Evolutionary conservation across 2,113 vertebrate species (phyloP).

Genomic region (Fregetta grallaria): DNA sequence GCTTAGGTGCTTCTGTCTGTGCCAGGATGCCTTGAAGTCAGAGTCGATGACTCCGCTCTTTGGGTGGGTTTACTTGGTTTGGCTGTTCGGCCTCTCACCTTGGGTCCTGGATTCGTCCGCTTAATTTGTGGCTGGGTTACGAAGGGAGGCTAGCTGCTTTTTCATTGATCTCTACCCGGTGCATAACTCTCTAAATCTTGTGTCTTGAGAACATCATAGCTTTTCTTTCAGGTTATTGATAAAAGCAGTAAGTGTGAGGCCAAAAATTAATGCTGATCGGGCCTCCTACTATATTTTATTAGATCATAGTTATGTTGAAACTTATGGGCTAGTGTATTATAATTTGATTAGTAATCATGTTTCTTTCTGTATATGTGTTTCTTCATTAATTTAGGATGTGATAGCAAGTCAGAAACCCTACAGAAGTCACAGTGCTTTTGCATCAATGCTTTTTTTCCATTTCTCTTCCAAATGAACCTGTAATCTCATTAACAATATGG

Average conservation of each 20-base stretch:
- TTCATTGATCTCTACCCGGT: neutral
- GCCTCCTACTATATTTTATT: neutral
- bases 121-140: neutral
- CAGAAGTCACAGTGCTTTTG: neutral
- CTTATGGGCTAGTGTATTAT: neutral
- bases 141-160: neutral
- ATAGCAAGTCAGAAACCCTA: neutral
- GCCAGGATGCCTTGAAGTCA: neutral
- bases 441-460: neutral
- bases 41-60: neutral
- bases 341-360: neutral
- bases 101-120: neutral
- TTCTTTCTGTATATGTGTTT: neutral
- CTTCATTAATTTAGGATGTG: neutral
- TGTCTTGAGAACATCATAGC: neutral
- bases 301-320: neutral
- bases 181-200: neutral
- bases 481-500: neutral
- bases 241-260: neutral
- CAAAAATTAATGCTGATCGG: neutral
- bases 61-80: neutral
- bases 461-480: neutral
- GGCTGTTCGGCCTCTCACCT: neutral
- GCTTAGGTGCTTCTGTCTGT: neutral
- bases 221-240: neutral